A percentile compares a stretch with the other conserved stretches of the same genome.
phyloP scores from a whole-genome alignment of 1,140 invertebrate genomes.

The Caenorhabditis briggsae region DNA sequence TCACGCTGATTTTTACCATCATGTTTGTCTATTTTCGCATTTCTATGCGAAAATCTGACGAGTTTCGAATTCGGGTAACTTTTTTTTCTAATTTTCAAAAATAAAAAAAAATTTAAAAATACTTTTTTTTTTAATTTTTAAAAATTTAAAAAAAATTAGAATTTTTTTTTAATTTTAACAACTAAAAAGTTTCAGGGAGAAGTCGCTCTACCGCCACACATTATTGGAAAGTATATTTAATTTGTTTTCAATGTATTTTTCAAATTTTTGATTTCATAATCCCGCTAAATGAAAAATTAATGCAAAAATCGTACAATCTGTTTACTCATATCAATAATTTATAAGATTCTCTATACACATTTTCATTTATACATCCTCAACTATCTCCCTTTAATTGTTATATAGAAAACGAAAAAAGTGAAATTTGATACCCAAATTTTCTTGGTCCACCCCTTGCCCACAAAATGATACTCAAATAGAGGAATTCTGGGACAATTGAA shows the following conservation, averaged over 20 bases:
- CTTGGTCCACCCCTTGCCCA: neutral
- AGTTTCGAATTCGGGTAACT: slow-evolving; percentile 38
- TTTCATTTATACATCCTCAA: neutral
- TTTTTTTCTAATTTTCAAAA: neutral
- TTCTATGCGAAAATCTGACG: slow-evolving; percentile 24
- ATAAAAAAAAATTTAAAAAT: neutral
- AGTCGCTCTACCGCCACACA: slow-evolving; percentile 31
- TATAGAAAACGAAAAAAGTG: neutral
- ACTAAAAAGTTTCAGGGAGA: slow-evolving; percentile 12
- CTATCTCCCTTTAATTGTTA: neutral
- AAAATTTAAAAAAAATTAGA: neutral
- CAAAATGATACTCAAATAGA: neutral
- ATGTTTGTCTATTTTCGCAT: slow-evolving; percentile 37
- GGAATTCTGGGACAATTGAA: neutral
- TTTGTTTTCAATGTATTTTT: too few relatives aligned
- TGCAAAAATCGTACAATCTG: neutral
- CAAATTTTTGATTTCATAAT: too few relatives aligned
- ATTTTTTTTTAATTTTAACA: neutral
- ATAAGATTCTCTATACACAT: neutral
- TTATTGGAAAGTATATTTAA: slow-evolving; percentile 45
- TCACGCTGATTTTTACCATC: slow-evolving; percentile 12
- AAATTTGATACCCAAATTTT: neutral
- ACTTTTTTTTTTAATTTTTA: neutral
- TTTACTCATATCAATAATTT: neutral
- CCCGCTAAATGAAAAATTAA: neutral